Evolutionary conservation across 2,888 invertebrate species (phyloP), one percentile per base, ranked within the genome.

Genomic region (Harpalus rufipes): DNA sequence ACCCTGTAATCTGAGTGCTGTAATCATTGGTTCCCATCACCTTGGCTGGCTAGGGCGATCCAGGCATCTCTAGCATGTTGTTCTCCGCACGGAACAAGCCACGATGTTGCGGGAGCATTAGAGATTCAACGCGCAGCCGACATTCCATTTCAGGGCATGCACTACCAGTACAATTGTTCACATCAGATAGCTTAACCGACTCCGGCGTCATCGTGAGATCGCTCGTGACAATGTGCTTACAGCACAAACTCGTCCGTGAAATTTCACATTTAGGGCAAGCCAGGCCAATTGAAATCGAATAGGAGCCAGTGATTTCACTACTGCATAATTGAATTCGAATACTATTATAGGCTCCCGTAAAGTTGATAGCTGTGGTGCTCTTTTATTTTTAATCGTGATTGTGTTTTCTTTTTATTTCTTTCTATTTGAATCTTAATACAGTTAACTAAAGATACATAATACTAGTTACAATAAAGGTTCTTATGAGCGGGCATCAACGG

Each of bases 111-210:
- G 65, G 61, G 58, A 61, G 58, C 83, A 83, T 83, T 83, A 83
- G 61, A 74, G 74, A 83, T 83, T 83, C 83, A 76, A 61, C 83
- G 74, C 41, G 74, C 83, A 83, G 39, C 76, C 76, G 59, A 59
- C 83, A 83, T 83, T 83, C 74, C 83, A 83, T 83, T 83, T 83
- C 32, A 76, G 83, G 83, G 72, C 83, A 83, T 83, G 44, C 44
- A 51, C 44, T 51, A 10, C 44, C 44, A 51, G 10, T 51, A 76
- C 78, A 78, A 78, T 78, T 78, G 78, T 78, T 78, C 18, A 32
- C 78, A 78, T 78, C 58, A 78, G 78, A 78, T 78, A 78, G 58
- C 58, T 56, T 41, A 44, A 44, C 39, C 56, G 74, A 39, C 68
- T 21, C 12, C 25, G 12, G 32, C 39, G 44, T 72, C 72, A 41